Conservation (phyloP, 2,888 invertebrate species). For the Eubasilissa splendida region DNA sequence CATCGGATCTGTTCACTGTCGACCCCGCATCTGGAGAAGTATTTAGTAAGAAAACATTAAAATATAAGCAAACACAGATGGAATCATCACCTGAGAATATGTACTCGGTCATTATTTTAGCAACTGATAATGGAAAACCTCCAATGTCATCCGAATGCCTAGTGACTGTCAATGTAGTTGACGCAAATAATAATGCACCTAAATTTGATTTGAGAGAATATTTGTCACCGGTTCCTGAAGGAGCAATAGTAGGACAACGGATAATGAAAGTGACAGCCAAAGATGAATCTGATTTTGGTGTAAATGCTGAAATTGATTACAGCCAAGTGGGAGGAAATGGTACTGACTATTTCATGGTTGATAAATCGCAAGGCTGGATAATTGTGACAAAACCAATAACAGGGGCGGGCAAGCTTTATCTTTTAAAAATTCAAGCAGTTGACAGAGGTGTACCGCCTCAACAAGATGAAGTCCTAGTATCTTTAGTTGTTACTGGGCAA, state of each 20-base stretch:
- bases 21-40: conserved; percentile 96
- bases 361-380: conserved; percentile 87
- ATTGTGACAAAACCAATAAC: conserved; percentile 76
- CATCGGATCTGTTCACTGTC: conserved; percentile 91
- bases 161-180: conserved; percentile 90
- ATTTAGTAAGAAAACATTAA: conserved; percentile 85
- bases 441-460: conserved; percentile 93
- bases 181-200: conserved; percentile 94
- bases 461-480: conserved; percentile 81
- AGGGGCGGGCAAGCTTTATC: conserved; percentile 77
- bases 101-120: conserved; percentile 90
- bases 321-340: conserved; percentile 83
- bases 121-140: conserved; percentile 95
- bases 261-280: conserved; percentile 82
- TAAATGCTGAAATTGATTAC: conserved; percentile 92
- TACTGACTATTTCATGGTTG: conserved; percentile 81
- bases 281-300: conserved; percentile 87
- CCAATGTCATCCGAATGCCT: conserved; percentile 92
- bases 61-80: conserved; percentile 86
- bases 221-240: conserved; percentile 87
- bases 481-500: conserved; percentile 87
- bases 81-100: conserved; percentile 91
- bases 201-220: conserved; percentile 83
- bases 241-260: conserved; percentile 79
- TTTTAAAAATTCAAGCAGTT: conserved; percentile 80